Conservation (phyloP, 2,888 invertebrate genomes). For the Allophyes oxyacanthae region DNA sequence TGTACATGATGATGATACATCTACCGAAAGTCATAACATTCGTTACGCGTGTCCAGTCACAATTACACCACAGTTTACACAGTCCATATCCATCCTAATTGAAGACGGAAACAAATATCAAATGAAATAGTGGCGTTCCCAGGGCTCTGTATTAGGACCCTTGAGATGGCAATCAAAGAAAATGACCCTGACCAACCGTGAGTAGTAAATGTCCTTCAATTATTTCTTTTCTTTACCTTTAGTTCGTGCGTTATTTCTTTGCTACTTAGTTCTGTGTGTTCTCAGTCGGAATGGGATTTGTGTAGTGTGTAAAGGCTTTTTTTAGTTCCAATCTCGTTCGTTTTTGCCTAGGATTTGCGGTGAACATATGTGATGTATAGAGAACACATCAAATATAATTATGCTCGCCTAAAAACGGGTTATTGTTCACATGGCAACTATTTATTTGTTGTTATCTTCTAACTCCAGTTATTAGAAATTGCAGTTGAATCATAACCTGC, state of each 20-base stretch:
- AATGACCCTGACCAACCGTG: conserved; percentile 50
- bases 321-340: conserved; percentile 39
- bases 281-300: conserved; percentile 37
- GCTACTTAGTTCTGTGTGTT: conserved; percentile 25
- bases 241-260: conserved; percentile 39
- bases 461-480: too few species aligned
- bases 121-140: conserved; percentile 57
- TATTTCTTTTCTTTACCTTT: conserved; percentile 56
- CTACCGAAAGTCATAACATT: too few species aligned
- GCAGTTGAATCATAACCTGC: too few species aligned
- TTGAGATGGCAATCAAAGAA: conserved; percentile 55
- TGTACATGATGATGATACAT: too few species aligned
- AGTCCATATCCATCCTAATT: conserved; percentile 49
- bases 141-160: conserved; percentile 54
- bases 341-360: conserved; percentile 35
- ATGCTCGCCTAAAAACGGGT: too few species aligned
- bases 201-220: conserved; percentile 55
- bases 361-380: conserved; percentile 13
- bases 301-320: conserved; percentile 30
- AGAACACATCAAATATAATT: too few species aligned
- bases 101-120: conserved; percentile 53
- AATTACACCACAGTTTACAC: conserved; percentile 3
- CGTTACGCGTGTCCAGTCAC: neutral
- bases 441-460: too few species aligned
- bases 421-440: too few species aligned